These are phyloP conservation scores for Rhopalosiphum padi DNA, from an alignment of 1,140 invertebrate species.

Conservation along the genomic window DNA sequence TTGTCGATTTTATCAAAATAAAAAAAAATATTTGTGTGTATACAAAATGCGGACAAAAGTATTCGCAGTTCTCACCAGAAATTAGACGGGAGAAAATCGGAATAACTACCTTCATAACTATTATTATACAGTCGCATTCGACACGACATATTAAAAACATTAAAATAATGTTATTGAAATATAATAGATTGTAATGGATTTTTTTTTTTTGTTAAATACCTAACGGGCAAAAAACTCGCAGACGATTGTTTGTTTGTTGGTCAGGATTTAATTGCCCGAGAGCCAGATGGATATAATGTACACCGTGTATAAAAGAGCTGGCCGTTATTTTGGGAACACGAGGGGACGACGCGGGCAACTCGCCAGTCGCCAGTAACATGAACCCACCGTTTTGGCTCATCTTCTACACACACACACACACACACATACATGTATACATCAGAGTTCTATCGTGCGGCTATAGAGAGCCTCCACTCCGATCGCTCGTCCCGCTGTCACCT, in stretches of 20 bases:
- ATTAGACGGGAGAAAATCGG: no score
- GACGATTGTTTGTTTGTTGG: conserved; percentile 41
- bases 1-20: no score
- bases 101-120: no score
- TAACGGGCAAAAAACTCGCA: background rate
- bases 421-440: background rate
- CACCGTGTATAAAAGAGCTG: conserved; percentile 33
- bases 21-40: no score
- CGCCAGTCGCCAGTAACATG: conserved; percentile 56
- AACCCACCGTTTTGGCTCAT: conserved; percentile 56
- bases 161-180: background rate
- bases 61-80: no score
- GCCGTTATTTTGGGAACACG: conserved; percentile 56
- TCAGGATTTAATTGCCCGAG: conserved; percentile 38
- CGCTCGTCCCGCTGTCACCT: background rate
- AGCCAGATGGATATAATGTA: conserved; percentile 25
- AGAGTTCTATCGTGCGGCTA: background rate
- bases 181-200: background rate
- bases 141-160: no score
- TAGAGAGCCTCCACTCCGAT: background rate
- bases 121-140: no score
- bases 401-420: background rate
- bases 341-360: conserved; percentile 50
- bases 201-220: background rate
- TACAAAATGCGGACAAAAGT: no score